A percentile compares a stretch with the other conserved stretches of the same genome.
Evolutionary conservation across 2,113 vertebrate species (phyloP).

Genomic region (Aspiorhynchus laticeps): DNA sequence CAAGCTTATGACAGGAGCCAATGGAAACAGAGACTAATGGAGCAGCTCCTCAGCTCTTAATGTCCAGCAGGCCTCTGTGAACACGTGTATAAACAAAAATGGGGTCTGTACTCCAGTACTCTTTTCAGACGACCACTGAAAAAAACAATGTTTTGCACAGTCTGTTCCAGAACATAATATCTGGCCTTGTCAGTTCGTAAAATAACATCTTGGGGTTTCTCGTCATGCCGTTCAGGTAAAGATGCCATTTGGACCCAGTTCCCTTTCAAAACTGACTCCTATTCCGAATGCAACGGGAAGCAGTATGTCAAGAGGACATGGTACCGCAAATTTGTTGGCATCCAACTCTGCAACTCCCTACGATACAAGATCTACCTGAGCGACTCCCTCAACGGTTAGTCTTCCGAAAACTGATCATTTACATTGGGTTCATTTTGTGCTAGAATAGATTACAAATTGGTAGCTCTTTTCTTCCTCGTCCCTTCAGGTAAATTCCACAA

Average conservation of each 20-base stretch:
- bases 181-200: background rate
- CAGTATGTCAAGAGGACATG: constrained; percentile 95
- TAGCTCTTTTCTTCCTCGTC: constrained; percentile 10
- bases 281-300: constrained; percentile 92
- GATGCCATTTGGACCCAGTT: constrained; percentile 98
- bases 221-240: constrained; percentile 77
- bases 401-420: background rate
- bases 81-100: constrained; percentile 46
- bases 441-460: background rate
- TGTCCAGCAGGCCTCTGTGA: constrained; percentile 19
- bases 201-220: constrained; percentile 32
- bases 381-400: constrained; percentile 89
- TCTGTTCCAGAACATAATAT: constrained; percentile 13
- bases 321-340: constrained; percentile 97
- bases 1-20: constrained; percentile 25
- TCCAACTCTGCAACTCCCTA: constrained; percentile 95
- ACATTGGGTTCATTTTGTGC: background rate
- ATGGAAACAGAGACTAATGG: constrained; percentile 42
- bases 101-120: background rate
- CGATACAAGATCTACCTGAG: constrained; percentile 98
- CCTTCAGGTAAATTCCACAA: constrained; percentile 90
- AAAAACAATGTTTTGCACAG: background rate
- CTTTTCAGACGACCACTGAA: constrained; percentile 22
- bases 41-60: constrained; percentile 25
- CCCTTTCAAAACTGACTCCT: constrained; percentile 85